These are phyloP conservation scores for Ormia ochracea DNA, from an alignment of 2,888 invertebrate species.

Conservation along the genomic window DNA sequence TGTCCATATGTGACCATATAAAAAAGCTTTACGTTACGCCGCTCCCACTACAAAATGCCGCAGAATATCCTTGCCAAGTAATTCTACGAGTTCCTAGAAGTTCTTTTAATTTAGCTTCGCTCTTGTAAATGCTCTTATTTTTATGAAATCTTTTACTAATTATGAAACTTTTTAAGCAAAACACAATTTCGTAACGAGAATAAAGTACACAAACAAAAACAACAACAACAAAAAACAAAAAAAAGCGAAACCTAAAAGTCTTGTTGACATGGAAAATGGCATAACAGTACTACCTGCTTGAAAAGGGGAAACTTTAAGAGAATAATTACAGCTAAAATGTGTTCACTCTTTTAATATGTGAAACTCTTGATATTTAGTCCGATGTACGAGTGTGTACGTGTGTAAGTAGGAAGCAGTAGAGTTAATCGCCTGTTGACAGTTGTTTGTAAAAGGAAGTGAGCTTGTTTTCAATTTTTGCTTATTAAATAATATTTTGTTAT, in stretches of 20 bases:
- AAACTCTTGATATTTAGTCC: background rate
- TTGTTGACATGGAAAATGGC: conserved; percentile 6
- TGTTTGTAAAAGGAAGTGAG: background rate
- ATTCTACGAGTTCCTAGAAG: too few species aligned
- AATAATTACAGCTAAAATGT: conserved; percentile 21
- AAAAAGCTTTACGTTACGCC: too few species aligned
- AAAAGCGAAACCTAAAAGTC: background rate
- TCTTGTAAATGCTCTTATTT: background rate
- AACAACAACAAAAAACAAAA: too few species aligned
- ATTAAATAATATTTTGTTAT: conserved; percentile 26
- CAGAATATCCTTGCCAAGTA: too few species aligned
- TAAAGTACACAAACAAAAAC: background rate
- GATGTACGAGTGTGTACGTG: background rate
- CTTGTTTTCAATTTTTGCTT: conserved; percentile 13
- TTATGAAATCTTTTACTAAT: conserved; percentile 1
- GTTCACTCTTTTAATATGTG: background rate
- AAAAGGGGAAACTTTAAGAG: conserved; percentile 1
- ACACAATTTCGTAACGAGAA: background rate
- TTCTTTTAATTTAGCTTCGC: conserved; percentile 2
- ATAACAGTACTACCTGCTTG: background rate
- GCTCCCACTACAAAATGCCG: too few species aligned
- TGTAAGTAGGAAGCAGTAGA: background rate
- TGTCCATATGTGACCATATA: too few species aligned
- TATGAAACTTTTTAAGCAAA: conserved; percentile 21
- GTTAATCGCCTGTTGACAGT: conserved; percentile 31